phyloP scores from a whole-genome alignment of 1,140 invertebrate species.

The Neuroterus valhalla region DNA sequence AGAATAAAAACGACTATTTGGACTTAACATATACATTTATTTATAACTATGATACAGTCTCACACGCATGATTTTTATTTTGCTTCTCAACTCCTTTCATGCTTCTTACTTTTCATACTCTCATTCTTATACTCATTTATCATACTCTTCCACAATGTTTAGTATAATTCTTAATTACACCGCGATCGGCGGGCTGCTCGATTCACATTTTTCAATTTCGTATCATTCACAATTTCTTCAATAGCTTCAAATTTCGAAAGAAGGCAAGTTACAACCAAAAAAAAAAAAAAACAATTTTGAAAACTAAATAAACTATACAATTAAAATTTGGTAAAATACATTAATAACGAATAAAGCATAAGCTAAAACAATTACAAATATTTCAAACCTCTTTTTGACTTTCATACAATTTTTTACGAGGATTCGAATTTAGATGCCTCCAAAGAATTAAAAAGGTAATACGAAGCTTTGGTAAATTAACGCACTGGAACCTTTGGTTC shows the following conservation, averaged over 20 bases:
- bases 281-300: conserved; percentile 22
- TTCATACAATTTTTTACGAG: not conserved
- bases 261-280: conserved; percentile 16
- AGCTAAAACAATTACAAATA: conserved; percentile 20
- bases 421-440: conserved; percentile 14
- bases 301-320: conserved; percentile 17
- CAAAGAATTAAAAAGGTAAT: conserved; percentile 43
- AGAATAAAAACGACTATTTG: conserved; percentile 41
- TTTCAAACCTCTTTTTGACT: not conserved
- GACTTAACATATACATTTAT: conserved; percentile 72
- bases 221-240: conserved; percentile 20
- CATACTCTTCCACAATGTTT: conserved; percentile 50
- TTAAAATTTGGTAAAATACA: not conserved
- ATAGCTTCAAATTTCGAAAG: conserved; percentile 33
- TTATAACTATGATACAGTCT: conserved; percentile 73
- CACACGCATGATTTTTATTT: conserved; percentile 65
- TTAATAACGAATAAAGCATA: conserved; percentile 1
- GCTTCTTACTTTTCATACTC: conserved; percentile 50
- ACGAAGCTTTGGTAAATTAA: conserved; percentile 58
- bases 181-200: conserved; percentile 60
- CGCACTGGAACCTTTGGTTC: conserved; percentile 49
- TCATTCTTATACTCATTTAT: conserved; percentile 34
- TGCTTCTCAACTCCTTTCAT: conserved; percentile 51
- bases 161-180: conserved; percentile 49
- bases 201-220: conserved; percentile 44